Evolutionary conservation across 2,113 vertebrate genomes (phyloP).

Genomic region (Otus sunia): DNA sequence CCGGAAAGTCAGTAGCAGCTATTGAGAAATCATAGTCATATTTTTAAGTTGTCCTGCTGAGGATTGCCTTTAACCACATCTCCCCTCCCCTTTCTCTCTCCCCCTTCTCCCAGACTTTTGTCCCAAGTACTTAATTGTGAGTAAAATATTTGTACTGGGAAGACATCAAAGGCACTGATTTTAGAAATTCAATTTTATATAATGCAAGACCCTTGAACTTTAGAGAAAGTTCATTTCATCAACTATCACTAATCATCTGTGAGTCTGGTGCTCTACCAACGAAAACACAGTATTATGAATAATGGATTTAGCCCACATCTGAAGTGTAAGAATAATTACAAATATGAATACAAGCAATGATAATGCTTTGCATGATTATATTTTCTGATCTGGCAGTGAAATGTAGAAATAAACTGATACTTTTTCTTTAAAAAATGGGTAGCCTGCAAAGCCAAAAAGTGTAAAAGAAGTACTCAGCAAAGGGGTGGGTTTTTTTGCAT

Average conservation of each 20-base stretch:
- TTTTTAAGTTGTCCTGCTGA: constrained; percentile 39
- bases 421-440: not conserved
- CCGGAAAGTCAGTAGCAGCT: constrained; percentile 60
- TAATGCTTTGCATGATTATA: not conserved
- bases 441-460: not conserved
- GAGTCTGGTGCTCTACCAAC: constrained; percentile 70
- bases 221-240: constrained; percentile 68
- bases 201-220: constrained; percentile 55
- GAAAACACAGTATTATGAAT: constrained; percentile 70
- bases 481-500: not conserved
- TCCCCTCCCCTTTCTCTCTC: constrained; percentile 6
- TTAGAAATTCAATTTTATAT: constrained; percentile 65
- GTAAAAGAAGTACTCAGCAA: not conserved
- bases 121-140: constrained; percentile 47
- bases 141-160: constrained; percentile 67
- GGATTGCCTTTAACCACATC: constrained; percentile 45
- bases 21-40: constrained; percentile 57
- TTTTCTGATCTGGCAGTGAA: constrained; percentile 25
- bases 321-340: constrained; percentile 48
- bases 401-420: not conserved
- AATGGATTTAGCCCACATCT: constrained; percentile 47
- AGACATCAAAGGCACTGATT: constrained; percentile 63
- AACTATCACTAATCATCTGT: constrained; percentile 66
- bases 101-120: constrained; percentile 22
- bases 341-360: constrained; percentile 10